Conservation (phyloP, 2,888 invertebrate genomes). For the Halictus quadricinctus region DNA sequence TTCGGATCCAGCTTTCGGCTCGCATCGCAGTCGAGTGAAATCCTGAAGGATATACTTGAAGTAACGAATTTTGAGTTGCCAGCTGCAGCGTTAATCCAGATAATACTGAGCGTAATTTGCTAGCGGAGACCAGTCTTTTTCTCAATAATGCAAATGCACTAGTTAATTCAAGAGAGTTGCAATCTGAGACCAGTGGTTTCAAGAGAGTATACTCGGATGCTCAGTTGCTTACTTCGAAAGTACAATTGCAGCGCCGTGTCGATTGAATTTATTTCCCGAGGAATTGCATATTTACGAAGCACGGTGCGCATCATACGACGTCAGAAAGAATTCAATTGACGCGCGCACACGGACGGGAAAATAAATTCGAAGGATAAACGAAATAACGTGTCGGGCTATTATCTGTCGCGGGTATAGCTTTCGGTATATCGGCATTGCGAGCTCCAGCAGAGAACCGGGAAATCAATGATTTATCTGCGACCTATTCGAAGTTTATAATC, state of each 20-base stretch:
- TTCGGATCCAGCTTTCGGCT: conserved; percentile 2
- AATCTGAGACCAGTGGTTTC: neutral
- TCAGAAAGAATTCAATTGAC: neutral
- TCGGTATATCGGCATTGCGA: neutral
- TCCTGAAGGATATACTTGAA: conserved; percentile 28
- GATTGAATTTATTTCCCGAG: neutral
- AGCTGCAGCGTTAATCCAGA: neutral
- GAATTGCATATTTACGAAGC: neutral
- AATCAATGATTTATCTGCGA: conserved; percentile 50
- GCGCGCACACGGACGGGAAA: neutral
- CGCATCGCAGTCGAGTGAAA: conserved; percentile 17
- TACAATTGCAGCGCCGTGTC: neutral
- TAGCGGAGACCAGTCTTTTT: too few relatives aligned
- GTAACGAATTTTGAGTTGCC: neutral
- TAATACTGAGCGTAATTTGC: neutral
- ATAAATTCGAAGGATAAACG: conserved; percentile 34
- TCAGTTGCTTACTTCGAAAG: neutral
- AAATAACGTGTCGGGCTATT: conserved; percentile 34
- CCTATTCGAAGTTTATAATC: conserved; percentile 53
- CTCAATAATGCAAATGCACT: too few relatives aligned
- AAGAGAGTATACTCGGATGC: neutral
- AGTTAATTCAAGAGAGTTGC: neutral
- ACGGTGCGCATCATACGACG: neutral
- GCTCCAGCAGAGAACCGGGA: neutral
- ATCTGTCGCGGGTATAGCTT: conserved; percentile 33